Percentiles rank a stretch among this genome's conserved stretches.
Evolutionary conservation across 2,797 vertebrate species (phyloP).

Genomic region (Aplochiton taeniatus): DNA sequence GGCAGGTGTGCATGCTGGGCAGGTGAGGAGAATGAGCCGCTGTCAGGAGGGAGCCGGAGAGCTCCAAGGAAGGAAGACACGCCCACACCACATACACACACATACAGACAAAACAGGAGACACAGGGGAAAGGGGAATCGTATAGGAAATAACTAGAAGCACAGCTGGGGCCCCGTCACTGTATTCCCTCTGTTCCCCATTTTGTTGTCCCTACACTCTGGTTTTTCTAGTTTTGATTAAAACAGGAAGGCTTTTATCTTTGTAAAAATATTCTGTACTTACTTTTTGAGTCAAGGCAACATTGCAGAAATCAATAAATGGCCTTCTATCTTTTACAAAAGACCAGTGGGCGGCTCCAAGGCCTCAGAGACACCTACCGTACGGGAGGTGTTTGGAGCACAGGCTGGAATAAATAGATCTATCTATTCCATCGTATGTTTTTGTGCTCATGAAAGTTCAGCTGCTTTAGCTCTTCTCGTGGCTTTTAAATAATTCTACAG

Average conservation of each 20-base stretch:
- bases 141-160: too few species aligned
- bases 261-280: neutral
- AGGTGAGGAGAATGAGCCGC: too few species aligned
- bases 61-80: too few species aligned
- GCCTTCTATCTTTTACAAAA: neutral
- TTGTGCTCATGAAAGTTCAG: neutral
- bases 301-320: neutral
- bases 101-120: too few species aligned
- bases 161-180: too few species aligned
- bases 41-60: too few species aligned
- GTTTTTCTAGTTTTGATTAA: neutral
- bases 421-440: neutral
- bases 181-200: too few species aligned
- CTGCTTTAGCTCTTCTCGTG: neutral
- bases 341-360: neutral
- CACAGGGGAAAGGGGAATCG: too few species aligned
- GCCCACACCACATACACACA: too few species aligned
- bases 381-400: neutral
- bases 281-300: neutral
- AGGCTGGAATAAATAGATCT: neutral
- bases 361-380: neutral
- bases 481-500: neutral
- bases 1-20: too few species aligned
- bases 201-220: too few species aligned
- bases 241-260: neutral